These are phyloP conservation scores for Hoplodrina ambigua DNA, from an alignment of 2,888 invertebrate genomes.

Conservation along the genomic window DNA sequence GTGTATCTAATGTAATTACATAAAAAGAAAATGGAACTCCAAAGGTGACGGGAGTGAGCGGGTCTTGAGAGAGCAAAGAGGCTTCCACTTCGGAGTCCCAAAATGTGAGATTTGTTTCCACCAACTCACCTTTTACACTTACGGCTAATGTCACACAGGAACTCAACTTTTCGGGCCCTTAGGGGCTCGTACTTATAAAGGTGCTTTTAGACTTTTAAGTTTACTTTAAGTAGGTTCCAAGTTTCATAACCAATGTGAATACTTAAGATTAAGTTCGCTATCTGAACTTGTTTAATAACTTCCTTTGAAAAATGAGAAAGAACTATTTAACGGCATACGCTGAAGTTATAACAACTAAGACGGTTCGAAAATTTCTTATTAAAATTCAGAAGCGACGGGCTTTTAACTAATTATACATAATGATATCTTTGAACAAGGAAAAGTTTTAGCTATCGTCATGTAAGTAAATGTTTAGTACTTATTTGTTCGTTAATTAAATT, in stretches of 20 bases:
- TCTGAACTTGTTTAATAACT: conserved; percentile 71
- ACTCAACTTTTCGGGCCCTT: background rate
- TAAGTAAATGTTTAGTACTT: conserved; percentile 49
- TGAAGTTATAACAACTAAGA: conserved; percentile 73
- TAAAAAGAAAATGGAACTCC: conserved; percentile 23
- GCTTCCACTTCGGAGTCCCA: conserved; percentile 12
- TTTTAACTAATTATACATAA: conserved; percentile 60
- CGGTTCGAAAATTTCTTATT: conserved; percentile 74
- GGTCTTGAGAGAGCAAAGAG: conserved; percentile 28
- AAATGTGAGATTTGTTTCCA: conserved; percentile 40
- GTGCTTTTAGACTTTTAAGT: conserved; percentile 49
- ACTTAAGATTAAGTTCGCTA: conserved; percentile 59
- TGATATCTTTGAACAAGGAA: conserved; percentile 51
- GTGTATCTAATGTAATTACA: conserved; percentile 25
- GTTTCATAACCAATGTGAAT: conserved; percentile 49
- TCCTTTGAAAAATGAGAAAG: conserved; percentile 72
- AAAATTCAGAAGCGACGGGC: conserved; percentile 63
- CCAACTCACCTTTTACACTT: conserved; percentile 20
- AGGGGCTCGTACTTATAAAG: conserved; percentile 4
- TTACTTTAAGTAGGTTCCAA: conserved; percentile 38
- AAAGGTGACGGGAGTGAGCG: background rate
- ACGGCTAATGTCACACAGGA: conserved; percentile 25
- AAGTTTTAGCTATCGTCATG: conserved; percentile 45
- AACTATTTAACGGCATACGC: conserved; percentile 74
- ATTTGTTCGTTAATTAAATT: conserved; percentile 55